A percentile compares a stretch with the other conserved stretches of the same genome.
phyloP scores from a whole-genome alignment of 1,140 invertebrate genomes.

The Uloborus diversus region DNA sequence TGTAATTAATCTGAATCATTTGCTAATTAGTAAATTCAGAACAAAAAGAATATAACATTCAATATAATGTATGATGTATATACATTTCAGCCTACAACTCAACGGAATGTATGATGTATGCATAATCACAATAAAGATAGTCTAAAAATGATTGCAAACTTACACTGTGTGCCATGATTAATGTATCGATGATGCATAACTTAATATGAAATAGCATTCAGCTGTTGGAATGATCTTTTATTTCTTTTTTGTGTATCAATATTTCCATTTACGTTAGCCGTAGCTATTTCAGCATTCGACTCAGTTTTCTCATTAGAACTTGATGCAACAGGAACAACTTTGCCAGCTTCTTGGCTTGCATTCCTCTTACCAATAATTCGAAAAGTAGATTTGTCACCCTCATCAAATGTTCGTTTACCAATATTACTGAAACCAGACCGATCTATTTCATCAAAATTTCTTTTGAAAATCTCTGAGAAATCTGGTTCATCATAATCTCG shows the following conservation, averaged over 20 bases:
- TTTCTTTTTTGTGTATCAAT: neutral
- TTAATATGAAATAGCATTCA: neutral
- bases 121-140: neutral
- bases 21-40: neutral
- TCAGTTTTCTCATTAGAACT: neutral
- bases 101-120: neutral
- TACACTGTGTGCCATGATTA: neutral
- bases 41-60: neutral
- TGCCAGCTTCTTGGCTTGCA: neutral
- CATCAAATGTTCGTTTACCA: constrained; percentile 69
- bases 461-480: no score
- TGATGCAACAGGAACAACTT: no score
- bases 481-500: no score
- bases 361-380: neutral
- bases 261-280: neutral
- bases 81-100: neutral
- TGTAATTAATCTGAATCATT: neutral
- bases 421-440: constrained; percentile 70
- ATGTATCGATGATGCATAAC: neutral
- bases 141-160: neutral
- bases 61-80: neutral
- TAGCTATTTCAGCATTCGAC: neutral
- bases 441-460: constrained; percentile 73
- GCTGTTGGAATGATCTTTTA: neutral
- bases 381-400: constrained; percentile 66